phyloP scores from a whole-genome alignment of 2,113 vertebrate species.

The Dicrurus megarhynchus region DNA sequence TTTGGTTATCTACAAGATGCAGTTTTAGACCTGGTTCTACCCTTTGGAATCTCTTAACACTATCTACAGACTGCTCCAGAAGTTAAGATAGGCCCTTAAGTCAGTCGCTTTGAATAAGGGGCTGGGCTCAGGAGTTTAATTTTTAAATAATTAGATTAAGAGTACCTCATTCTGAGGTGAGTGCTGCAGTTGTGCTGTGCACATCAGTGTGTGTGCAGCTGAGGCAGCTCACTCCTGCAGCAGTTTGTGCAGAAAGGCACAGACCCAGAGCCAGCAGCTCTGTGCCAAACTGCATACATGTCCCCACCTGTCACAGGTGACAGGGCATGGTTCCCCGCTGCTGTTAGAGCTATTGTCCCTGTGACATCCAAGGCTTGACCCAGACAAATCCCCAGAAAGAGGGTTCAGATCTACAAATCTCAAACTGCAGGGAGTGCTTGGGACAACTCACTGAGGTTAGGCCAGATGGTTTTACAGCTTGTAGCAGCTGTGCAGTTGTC shows the following conservation, averaged over 20 bases:
- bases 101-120: neutral
- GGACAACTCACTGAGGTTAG: neutral
- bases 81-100: neutral
- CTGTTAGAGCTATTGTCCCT: neutral
- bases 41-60: neutral
- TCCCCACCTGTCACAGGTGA: neutral
- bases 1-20: neutral
- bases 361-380: neutral
- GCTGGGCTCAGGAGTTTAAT: neutral
- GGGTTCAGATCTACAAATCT: neutral
- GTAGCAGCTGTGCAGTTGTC: neutral
- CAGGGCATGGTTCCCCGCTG: neutral
- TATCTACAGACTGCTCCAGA: neutral
- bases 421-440: neutral
- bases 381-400: neutral
- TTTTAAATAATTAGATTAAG: neutral
- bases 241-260: neutral
- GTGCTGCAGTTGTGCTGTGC: neutral
- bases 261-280: neutral
- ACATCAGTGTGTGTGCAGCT: neutral
- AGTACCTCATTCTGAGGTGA: neutral
- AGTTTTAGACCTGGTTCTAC: neutral
- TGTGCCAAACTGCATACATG: neutral
- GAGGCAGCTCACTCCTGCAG: neutral
- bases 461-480: slow-evolving; percentile 1